Evolutionary conservation across 2,888 invertebrate genomes (phyloP).

Genomic region (Eristalis pertinax): DNA sequence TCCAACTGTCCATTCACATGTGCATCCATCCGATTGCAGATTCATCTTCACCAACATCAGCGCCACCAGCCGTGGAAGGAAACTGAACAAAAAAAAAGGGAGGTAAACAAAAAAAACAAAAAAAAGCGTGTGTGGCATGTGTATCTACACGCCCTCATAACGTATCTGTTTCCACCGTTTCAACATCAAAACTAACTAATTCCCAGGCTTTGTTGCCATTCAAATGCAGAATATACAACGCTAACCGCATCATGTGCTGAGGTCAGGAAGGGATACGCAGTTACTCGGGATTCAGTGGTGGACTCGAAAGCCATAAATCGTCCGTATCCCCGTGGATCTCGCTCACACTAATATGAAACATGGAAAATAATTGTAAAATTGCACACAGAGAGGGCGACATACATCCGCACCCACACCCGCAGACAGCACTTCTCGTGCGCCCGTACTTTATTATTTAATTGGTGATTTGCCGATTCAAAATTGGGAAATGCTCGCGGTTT

Average conservation of each 20-base stretch:
- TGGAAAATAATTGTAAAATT: constrained; percentile 35
- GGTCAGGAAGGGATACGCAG: constrained; percentile 23
- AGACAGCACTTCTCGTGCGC: background rate
- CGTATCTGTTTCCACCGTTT: constrained; percentile 14
- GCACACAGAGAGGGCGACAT: constrained; percentile 6
- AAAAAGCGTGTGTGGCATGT: background rate
- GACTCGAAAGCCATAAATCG: constrained; percentile 47
- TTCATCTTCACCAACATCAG: background rate
- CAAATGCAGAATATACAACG: constrained; percentile 21
- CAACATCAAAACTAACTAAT: constrained; percentile 23
- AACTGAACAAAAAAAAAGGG: background rate
- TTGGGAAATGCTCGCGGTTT: constrained; percentile 50
- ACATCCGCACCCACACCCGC: background rate
- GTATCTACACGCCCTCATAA: background rate
- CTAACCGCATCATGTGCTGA: constrained; percentile 31
- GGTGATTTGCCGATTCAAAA: constrained; percentile 59
- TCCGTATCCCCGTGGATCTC: constrained; percentile 16
- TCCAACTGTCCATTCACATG: background rate
- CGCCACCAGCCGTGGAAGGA: background rate
- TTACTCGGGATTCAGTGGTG: constrained; percentile 27
- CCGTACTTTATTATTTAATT: constrained; percentile 56
- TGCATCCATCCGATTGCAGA: background rate
- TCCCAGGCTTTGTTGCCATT: constrained; percentile 25
- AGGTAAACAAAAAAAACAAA: background rate
- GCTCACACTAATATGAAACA: constrained; percentile 11